Evolutionary conservation across 2,888 invertebrate species (phyloP).

Genomic region (Abrostola triplasia): DNA sequence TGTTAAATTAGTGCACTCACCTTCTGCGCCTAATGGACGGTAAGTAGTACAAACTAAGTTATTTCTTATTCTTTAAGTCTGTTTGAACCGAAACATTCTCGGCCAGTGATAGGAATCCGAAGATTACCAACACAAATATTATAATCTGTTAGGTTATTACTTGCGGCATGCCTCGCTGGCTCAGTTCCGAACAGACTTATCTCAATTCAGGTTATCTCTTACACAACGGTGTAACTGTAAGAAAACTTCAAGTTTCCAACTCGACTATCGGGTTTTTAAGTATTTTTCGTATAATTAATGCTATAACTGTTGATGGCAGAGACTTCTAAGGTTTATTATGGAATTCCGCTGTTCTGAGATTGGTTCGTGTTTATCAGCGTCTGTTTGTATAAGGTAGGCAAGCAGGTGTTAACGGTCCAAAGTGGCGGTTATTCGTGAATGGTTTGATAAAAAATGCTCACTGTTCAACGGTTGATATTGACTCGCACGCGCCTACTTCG

Average conservation of each 20-base stretch:
- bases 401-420: constrained; percentile 84
- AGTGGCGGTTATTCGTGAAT: constrained; percentile 84
- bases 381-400: constrained; percentile 43
- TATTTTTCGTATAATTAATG: constrained; percentile 62
- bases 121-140: constrained; percentile 69
- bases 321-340: constrained; percentile 42
- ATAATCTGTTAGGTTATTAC: constrained; percentile 69
- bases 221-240: constrained; percentile 79
- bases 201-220: constrained; percentile 78
- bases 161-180: constrained; percentile 59
- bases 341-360: constrained; percentile 34
- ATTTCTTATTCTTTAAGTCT: constrained; percentile 12
- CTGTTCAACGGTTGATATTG: constrained; percentile 71
- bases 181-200: constrained; percentile 73
- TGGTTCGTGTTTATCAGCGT: constrained; percentile 44
- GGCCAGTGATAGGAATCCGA: constrained; percentile 28
- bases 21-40: constrained; percentile 93
- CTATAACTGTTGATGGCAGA: constrained; percentile 52
- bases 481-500: constrained; percentile 66
- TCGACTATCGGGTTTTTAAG: constrained; percentile 62
- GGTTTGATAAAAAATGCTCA: constrained; percentile 77
- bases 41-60: constrained; percentile 65
- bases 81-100: constrained; percentile 20
- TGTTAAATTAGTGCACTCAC: constrained; percentile 96
- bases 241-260: constrained; percentile 70